Conservation (phyloP, 2,113 vertebrate species). For the Lophochroa leadbeateri region DNA sequence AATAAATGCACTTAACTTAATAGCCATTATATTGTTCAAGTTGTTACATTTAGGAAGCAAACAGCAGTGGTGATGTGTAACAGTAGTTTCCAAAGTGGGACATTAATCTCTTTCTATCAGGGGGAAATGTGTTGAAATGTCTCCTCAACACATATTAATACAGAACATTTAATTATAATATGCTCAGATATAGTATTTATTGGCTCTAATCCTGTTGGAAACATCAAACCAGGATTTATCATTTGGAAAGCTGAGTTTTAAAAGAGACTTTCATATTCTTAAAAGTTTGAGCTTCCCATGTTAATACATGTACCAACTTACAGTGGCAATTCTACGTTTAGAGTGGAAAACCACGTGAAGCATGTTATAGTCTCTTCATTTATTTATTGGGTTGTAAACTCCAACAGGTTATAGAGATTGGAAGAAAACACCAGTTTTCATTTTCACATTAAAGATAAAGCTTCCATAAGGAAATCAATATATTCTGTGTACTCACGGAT, state of each 20-base stretch:
- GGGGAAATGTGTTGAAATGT: not conserved
- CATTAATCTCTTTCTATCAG: not conserved
- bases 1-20: not conserved
- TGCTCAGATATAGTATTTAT: not conserved
- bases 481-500: constrained; percentile 83
- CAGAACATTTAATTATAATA: not conserved
- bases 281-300: not conserved
- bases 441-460: not conserved
- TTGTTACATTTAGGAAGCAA: not conserved
- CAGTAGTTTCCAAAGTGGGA: not conserved
- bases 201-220: not conserved
- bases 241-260: not conserved
- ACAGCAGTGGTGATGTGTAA: not conserved
- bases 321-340: not conserved
- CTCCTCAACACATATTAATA: not conserved
- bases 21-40: not conserved
- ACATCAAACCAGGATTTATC: not conserved
- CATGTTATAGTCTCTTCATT: not conserved
- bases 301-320: not conserved
- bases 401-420: not conserved
- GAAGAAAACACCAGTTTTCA: not conserved
- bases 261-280: not conserved
- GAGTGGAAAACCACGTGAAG: not conserved
- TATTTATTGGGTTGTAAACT: not conserved
- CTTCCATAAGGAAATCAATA: not conserved